phyloP scores from a whole-genome alignment of 2,797 vertebrate species.

The Pelobates cultripes region DNA sequence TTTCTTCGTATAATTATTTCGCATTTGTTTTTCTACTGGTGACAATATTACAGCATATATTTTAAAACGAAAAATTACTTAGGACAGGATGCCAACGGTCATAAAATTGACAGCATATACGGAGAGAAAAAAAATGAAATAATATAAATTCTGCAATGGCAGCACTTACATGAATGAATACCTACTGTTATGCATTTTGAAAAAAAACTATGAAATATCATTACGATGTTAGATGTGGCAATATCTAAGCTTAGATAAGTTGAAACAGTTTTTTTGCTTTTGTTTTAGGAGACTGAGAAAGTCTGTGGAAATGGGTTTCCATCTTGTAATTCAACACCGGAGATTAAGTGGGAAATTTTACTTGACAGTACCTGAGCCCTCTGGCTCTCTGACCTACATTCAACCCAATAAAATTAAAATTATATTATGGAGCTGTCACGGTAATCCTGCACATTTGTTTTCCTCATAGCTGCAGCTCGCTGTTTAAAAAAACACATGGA shows the following conservation, averaged over 20 bases:
- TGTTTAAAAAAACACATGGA: slow-evolving; percentile 13
- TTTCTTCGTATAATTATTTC: no score
- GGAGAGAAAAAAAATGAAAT: no score
- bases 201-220: no score
- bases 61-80: no score
- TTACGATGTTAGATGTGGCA: no score
- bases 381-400: slow-evolving; percentile 41
- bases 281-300: slow-evolving; percentile 33
- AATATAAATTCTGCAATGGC: no score
- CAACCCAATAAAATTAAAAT: slow-evolving; percentile 44
- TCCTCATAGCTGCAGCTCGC: slow-evolving; percentile 12
- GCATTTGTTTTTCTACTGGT: no score
- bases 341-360: slow-evolving; percentile 35
- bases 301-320: slow-evolving; percentile 19
- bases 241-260: neutral
- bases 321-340: slow-evolving; percentile 31
- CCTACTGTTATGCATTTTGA: no score
- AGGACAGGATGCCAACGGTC: no score
- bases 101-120: no score
- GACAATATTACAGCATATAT: no score
- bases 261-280: slow-evolving; percentile 12
- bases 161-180: no score
- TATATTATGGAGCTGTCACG: slow-evolving; percentile 48
- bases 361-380: slow-evolving; percentile 42
- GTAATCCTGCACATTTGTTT: slow-evolving; percentile 36